Percentiles rank a stretch among this genome's conserved stretches.
Conservation (phyloP, 2,797 vertebrate species). For the Psittacula echo region DNA sequence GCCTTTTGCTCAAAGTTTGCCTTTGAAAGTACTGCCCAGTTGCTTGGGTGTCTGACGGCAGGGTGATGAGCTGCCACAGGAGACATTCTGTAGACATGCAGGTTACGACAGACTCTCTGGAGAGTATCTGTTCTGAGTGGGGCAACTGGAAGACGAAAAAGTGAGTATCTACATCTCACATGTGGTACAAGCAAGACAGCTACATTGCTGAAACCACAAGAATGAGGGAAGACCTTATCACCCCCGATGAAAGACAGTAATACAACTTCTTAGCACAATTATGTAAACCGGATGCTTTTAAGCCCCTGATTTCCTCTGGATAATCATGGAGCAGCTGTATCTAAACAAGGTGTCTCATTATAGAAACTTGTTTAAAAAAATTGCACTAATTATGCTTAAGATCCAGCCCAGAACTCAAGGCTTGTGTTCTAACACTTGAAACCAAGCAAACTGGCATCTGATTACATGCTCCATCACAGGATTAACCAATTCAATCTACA, state of each 20-base stretch:
- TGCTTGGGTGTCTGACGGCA: not conserved
- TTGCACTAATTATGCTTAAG: not conserved
- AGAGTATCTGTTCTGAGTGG: not conserved
- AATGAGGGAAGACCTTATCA: not conserved
- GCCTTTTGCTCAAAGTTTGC: not conserved
- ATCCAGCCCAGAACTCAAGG: not conserved
- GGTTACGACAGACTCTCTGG: not conserved
- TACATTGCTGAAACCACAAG: not conserved
- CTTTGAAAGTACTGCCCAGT: not conserved
- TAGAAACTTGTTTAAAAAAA: not conserved
- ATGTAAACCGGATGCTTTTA: conserved; percentile 32
- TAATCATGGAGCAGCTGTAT: conserved; percentile 19
- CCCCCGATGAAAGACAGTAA: not conserved
- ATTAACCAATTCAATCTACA: not conserved
- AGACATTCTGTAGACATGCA: not conserved
- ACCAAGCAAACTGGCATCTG: not conserved
- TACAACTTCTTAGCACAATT: not conserved
- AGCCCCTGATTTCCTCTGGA: conserved; percentile 12
- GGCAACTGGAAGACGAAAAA: not conserved
- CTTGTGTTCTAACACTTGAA: conserved; percentile 13
- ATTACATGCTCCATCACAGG: not conserved
- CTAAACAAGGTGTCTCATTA: conserved; percentile 35
- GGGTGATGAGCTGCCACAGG: not conserved
- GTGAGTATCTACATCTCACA: not conserved
- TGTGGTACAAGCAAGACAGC: not conserved